Conservation (phyloP, 2,888 invertebrate genomes). For the Agonum fuliginosum region DNA sequence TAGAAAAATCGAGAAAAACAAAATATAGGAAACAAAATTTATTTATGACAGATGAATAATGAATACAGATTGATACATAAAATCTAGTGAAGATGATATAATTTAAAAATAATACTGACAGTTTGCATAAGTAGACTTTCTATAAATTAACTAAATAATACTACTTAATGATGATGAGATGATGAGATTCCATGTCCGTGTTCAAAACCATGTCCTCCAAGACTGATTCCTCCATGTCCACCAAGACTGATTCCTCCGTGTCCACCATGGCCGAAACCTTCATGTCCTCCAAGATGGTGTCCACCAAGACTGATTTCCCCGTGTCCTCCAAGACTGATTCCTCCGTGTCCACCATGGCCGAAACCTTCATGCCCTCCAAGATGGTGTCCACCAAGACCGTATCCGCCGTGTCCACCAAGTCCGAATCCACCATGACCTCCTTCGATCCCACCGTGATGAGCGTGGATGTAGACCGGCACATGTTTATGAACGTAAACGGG, state of each 20-base stretch:
- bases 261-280: slow-evolving; percentile 43
- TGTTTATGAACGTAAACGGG: slow-evolving; percentile 64
- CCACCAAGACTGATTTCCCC: slow-evolving; percentile 48
- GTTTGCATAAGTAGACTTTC: slow-evolving; percentile 51
- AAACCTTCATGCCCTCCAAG: slow-evolving; percentile 11
- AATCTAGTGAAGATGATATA: slow-evolving; percentile 31
- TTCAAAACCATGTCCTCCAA: slow-evolving; percentile 44
- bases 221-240: slow-evolving; percentile 46
- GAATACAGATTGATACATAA: slow-evolving; percentile 11
- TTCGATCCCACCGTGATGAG: slow-evolving; percentile 63
- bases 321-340: slow-evolving; percentile 47
- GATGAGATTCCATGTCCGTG: slow-evolving; percentile 23
- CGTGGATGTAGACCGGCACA: slow-evolving; percentile 67
- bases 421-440: slow-evolving; percentile 44
- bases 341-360: slow-evolving; percentile 48
- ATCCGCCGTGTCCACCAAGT: slow-evolving; percentile 49
- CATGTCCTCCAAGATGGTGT: slow-evolving; percentile 47
- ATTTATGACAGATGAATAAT: slow-evolving; percentile 25
- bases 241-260: slow-evolving; percentile 38
- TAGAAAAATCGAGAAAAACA: not conserved
- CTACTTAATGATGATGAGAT: slow-evolving; percentile 40
- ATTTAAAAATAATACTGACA: slow-evolving; percentile 53
- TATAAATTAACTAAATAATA: slow-evolving; percentile 40
- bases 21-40: not conserved
- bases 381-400: not conserved